Evolutionary conservation across 2,797 vertebrate species (phyloP).

Genomic region (Myripristis jacobus): DNA sequence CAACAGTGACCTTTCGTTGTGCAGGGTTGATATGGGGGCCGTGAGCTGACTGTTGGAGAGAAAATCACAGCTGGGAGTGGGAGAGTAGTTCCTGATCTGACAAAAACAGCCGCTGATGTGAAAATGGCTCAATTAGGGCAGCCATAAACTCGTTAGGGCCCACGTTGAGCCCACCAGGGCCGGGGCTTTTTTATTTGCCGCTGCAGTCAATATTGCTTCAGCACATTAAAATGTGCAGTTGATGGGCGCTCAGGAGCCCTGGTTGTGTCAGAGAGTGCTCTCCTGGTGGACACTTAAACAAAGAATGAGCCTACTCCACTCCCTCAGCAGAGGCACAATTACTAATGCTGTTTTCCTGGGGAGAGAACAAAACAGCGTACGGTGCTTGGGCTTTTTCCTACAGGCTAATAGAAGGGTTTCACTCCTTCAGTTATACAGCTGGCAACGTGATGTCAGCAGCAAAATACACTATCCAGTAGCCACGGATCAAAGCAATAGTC

Average conservation of each 20-base stretch:
- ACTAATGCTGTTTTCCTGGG: conserved; percentile 76
- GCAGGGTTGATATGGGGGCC: conserved; percentile 55
- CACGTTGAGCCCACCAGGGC: conserved; percentile 64
- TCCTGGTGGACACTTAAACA: conserved; percentile 84
- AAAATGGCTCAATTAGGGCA: conserved; percentile 85
- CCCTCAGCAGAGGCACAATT: conserved; percentile 81
- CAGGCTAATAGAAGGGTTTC: conserved; percentile 77
- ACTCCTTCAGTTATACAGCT: conserved; percentile 64
- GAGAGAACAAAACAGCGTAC: conserved; percentile 74
- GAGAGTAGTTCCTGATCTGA: conserved; percentile 72
- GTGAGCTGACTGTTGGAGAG: conserved; percentile 62
- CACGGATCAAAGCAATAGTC: conserved; percentile 71
- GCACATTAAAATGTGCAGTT: conserved; percentile 80
- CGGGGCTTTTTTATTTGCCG: conserved; percentile 66
- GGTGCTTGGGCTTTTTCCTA: conserved; percentile 61
- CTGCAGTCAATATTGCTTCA: conserved; percentile 80
- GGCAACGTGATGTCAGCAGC: conserved; percentile 68
- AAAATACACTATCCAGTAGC: conserved; percentile 67
- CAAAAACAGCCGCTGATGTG: conserved; percentile 80
- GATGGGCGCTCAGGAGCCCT: conserved; percentile 77
- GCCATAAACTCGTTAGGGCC: conserved; percentile 81
- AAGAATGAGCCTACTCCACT: conserved; percentile 75
- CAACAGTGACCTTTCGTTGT: conserved; percentile 61
- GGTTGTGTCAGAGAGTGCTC: conserved; percentile 79
- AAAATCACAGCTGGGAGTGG: conserved; percentile 66